These are phyloP conservation scores for Pterostichus niger DNA, from an alignment of 2,888 invertebrate species.

Conservation along the genomic window DNA sequence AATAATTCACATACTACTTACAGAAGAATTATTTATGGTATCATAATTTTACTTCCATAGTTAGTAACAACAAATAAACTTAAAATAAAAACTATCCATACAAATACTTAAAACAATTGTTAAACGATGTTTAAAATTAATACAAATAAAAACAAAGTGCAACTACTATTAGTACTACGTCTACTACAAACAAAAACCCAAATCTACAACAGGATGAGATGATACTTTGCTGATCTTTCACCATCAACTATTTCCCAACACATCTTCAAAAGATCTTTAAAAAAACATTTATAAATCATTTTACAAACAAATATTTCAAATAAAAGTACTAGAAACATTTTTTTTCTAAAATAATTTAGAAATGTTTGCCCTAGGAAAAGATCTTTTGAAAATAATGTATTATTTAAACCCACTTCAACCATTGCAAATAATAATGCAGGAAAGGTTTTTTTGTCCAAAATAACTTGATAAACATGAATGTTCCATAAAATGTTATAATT, in stretches of 20 bases:
- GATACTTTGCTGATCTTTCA: too few species aligned
- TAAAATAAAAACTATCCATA: background rate
- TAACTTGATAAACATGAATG: too few species aligned
- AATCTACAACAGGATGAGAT: too few species aligned
- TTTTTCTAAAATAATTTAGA: too few species aligned
- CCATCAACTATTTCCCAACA: too few species aligned
- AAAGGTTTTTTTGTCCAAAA: background rate
- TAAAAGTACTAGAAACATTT: constrained; percentile 2
- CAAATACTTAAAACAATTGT: background rate
- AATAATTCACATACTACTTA: background rate
- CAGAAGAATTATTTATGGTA: too few species aligned
- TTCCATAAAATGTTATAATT: too few species aligned
- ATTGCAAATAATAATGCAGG: background rate
- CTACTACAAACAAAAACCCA: too few species aligned
- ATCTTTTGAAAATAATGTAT: too few species aligned
- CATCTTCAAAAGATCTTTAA: background rate
- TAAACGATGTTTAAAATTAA: background rate
- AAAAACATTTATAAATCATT: too few species aligned
- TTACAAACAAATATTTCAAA: background rate
- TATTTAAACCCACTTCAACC: too few species aligned
- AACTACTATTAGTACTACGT: background rate
- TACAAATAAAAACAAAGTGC: background rate
- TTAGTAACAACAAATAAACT: constrained; percentile 16
- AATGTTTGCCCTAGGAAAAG: too few species aligned
- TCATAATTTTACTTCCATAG: background rate